These are phyloP conservation scores for Ypsolopha sequella DNA, from an alignment of 2,888 invertebrate species.

Conservation along the genomic window DNA sequence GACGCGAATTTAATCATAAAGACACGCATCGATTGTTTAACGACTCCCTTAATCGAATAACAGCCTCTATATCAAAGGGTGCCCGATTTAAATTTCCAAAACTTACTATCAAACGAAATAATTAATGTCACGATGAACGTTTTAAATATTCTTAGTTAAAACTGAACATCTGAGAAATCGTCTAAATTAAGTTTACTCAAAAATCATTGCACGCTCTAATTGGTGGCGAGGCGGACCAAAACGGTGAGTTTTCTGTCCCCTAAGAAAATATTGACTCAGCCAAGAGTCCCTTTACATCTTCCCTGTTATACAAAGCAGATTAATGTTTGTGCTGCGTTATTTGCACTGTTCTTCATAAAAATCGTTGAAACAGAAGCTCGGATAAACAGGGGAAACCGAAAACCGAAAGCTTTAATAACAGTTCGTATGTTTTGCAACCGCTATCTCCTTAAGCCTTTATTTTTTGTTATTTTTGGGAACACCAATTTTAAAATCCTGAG, in stretches of 20 bases:
- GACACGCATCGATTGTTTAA: conserved; percentile 64
- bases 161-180: conserved; percentile 7
- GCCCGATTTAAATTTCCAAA: conserved; percentile 28
- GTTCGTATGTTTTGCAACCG: conserved; percentile 36
- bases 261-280: conserved; percentile 56
- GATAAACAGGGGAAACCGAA: conserved; percentile 38
- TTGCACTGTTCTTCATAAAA: conserved; percentile 67
- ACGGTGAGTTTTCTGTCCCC: conserved; percentile 47
- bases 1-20: conserved; percentile 52
- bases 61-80: conserved; percentile 38
- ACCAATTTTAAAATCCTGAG: background rate
- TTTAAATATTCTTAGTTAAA: conserved; percentile 2
- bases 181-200: conserved; percentile 60
- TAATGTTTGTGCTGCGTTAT: conserved; percentile 64
- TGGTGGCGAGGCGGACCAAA: conserved; percentile 44
- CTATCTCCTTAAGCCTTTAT: conserved; percentile 38
- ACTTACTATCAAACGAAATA: conserved; percentile 13
- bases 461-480: conserved; percentile 1
- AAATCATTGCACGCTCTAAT: conserved; percentile 67
- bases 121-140: background rate
- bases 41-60: conserved; percentile 58
- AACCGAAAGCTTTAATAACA: conserved; percentile 35
- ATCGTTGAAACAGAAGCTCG: conserved; percentile 48
- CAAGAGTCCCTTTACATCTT: conserved; percentile 56
- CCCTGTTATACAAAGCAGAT: conserved; percentile 64